Conservation (phyloP, 2,888 invertebrate species). For the Leucoma salicis region DNA sequence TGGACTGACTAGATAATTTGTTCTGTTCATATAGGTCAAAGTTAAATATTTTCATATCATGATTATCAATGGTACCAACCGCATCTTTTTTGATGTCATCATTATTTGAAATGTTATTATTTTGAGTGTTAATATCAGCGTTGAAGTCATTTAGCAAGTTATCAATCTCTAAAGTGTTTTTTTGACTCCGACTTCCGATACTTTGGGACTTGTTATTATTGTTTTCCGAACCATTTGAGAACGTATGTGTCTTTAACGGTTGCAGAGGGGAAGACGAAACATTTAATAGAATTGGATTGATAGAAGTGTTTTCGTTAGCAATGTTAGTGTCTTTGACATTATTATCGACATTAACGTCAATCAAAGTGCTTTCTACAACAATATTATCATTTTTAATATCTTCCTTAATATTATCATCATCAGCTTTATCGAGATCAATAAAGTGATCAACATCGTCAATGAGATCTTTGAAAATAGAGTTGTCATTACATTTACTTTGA, state of each 20-base stretch:
- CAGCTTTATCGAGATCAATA: conserved; percentile 58
- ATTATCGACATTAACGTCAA: conserved; percentile 73
- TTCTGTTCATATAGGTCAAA: conserved; percentile 78
- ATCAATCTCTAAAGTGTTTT: conserved; percentile 61
- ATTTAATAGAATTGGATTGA: conserved; percentile 70
- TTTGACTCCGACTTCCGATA: conserved; percentile 51
- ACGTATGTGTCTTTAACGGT: conserved; percentile 74
- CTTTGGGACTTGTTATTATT: conserved; percentile 68
- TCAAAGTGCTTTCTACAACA: conserved; percentile 70
- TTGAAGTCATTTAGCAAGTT: conserved; percentile 68
- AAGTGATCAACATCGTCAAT: conserved; percentile 68
- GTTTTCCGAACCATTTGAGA: conserved; percentile 66
- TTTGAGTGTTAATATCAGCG: conserved; percentile 46
- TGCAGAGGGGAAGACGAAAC: conserved; percentile 75
- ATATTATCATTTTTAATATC: conserved; percentile 57
- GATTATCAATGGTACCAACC: conserved; percentile 51
- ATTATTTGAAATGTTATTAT: conserved; percentile 43
- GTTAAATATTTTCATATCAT: conserved; percentile 76
- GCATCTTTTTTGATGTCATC: conserved; percentile 40
- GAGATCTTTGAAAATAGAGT: conserved; percentile 70
- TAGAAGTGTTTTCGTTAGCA: conserved; percentile 51
- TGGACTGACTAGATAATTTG: conserved; percentile 58
- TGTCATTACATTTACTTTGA: conserved; percentile 77
- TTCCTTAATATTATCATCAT: conserved; percentile 43
- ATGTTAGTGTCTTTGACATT: conserved; percentile 60